These are phyloP conservation scores for Neocrepidodera transversa DNA, from an alignment of 2,888 invertebrate genomes.

Conservation along the genomic window DNA sequence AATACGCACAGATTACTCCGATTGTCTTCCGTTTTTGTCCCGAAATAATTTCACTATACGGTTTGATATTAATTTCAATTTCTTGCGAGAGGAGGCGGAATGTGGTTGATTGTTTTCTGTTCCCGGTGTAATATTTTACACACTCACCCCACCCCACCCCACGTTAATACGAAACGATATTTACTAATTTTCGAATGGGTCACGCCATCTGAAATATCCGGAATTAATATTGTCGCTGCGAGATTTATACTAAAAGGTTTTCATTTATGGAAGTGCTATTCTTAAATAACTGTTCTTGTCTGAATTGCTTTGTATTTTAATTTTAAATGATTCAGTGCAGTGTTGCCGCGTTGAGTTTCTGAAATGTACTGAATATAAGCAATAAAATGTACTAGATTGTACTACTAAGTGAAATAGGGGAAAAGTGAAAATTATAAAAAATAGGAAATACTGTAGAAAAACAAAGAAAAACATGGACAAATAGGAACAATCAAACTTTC, in stretches of 20 bases:
- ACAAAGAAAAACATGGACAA: too few species aligned
- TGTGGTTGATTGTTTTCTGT: slow-evolving; percentile 26
- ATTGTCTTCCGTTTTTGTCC: slow-evolving; percentile 34
- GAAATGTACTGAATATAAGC: too few species aligned
- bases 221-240: neutral
- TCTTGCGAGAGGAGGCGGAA: slow-evolving; percentile 20
- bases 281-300: too few species aligned
- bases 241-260: neutral
- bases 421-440: too few species aligned
- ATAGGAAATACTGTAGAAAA: too few species aligned
- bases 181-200: slow-evolving; percentile 32
- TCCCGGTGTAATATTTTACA: slow-evolving; percentile 20
- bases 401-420: too few species aligned
- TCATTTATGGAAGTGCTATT: neutral
- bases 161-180: slow-evolving; percentile 30
- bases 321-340: too few species aligned
- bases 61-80: slow-evolving; percentile 30
- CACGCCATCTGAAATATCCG: slow-evolving; percentile 12
- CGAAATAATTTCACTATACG: slow-evolving; percentile 14
- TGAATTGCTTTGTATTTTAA: too few species aligned
- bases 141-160: slow-evolving; percentile 6
- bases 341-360: too few species aligned
- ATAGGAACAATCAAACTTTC: too few species aligned
- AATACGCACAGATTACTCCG: slow-evolving; percentile 34
- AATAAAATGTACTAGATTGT: too few species aligned